These are phyloP conservation scores for Chrysemys picta DNA, from an alignment of 2,113 vertebrate genomes.

Conservation along the genomic window DNA sequence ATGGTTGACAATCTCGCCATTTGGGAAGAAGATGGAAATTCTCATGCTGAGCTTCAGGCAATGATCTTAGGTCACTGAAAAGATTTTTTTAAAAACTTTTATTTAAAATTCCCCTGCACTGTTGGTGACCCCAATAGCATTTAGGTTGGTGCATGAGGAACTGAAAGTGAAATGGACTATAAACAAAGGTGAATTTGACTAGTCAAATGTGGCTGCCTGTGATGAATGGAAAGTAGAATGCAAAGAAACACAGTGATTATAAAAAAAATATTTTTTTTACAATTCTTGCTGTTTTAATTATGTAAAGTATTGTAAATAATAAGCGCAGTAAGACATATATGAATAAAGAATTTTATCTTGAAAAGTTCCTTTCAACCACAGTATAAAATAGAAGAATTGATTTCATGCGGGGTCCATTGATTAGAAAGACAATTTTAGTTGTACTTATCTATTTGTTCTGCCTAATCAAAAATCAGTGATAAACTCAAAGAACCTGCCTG, in stretches of 20 bases:
- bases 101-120: not conserved
- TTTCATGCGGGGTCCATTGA: conserved; percentile 16
- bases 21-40: not conserved
- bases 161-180: conserved; percentile 18
- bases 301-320: conserved; percentile 12
- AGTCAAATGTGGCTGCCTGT: conserved; percentile 6
- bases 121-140: not conserved
- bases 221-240: conserved; percentile 12
- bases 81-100: not conserved
- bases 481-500: not conserved
- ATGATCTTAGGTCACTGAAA: not conserved
- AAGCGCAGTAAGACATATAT: not conserved
- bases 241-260: conserved; percentile 16
- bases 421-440: conserved; percentile 33
- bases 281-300: not conserved
- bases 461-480: conserved; percentile 51
- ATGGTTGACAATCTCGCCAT: not conserved
- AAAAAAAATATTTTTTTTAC: not conserved
- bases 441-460: conserved; percentile 43
- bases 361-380: conserved; percentile 34
- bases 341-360: conserved; percentile 43
- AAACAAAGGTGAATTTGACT: not conserved
- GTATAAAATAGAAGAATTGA: conserved; percentile 19
- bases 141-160: not conserved
- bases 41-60: not conserved